A percentile compares a stretch with the other conserved stretches of the same genome.
These are phyloP conservation scores for Nymphicus hollandicus DNA, from an alignment of 2,113 vertebrate species.

Conservation along the genomic window DNA sequence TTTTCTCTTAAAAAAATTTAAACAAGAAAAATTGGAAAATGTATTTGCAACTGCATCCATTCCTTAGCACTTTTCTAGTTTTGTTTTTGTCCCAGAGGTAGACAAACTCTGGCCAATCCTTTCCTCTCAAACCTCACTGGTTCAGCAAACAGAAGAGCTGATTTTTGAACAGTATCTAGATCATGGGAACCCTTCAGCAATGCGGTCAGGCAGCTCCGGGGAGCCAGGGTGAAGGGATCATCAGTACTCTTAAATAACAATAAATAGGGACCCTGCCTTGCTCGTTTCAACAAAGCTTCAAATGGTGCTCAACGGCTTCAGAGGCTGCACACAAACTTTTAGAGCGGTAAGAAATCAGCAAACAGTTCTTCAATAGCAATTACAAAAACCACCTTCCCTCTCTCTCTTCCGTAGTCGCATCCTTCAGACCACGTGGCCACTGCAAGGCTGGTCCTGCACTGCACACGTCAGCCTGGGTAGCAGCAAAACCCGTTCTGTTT, in stretches of 20 bases:
- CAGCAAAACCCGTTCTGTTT: constrained; percentile 46
- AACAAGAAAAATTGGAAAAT: constrained; percentile 80
- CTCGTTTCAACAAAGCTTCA: constrained; percentile 29
- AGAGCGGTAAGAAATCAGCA: background rate
- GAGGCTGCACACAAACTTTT: background rate
- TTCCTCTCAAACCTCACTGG: constrained; percentile 75
- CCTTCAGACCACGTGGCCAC: background rate
- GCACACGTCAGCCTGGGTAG: background rate
- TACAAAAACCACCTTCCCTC: background rate
- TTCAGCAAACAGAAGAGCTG: constrained; percentile 74
- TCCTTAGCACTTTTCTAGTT: constrained; percentile 74
- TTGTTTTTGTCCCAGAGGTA: constrained; percentile 77
- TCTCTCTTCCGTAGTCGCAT: background rate
- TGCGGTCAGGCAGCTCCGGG: background rate
- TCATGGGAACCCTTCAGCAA: background rate
- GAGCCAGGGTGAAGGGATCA: background rate
- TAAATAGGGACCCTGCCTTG: constrained; percentile 56
- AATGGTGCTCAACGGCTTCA: background rate
- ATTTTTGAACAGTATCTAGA: background rate
- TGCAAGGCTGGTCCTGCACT: background rate
- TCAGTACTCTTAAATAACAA: constrained; percentile 64
- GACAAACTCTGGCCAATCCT: constrained; percentile 77
- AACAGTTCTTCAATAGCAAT: background rate
- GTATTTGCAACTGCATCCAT: constrained; percentile 78
- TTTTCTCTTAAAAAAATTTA: constrained; percentile 71